Evolutionary conservation across 1,140 invertebrate genomes (phyloP), one percentile per base, ranked within the genome.

Genomic region (Apolygus lucorum): DNA sequence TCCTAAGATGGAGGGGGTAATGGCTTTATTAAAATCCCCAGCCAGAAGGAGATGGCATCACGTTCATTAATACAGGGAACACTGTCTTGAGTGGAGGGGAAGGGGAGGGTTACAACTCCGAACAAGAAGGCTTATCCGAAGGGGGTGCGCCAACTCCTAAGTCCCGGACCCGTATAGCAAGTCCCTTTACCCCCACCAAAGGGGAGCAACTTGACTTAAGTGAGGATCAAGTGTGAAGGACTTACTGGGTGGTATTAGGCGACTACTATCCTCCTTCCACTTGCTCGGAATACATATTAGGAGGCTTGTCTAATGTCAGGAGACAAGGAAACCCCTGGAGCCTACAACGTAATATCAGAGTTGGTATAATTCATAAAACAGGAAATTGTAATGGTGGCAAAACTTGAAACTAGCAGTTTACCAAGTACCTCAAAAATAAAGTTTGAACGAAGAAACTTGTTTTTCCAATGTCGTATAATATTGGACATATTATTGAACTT

Each of bases 61-160:
- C 34, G 34, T 49, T 49, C 34, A 49, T 49, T 49, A 49, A 49
- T 49, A 49, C n/a, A 17, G 34, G 17, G 34, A 8, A 8, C 8
- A 49, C 34, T 8, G 17, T 11, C 34, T 49, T 8, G 34, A 8
- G 8, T 8, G 34, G 8, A 49, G 17, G 17, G 8, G 17, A 17
- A 17, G 34, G 17, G 34, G 17, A 49, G 34, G 17, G 34, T 17
- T 8, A 17, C 34, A 49, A 49, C 34, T 49, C 34, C 8, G 34
- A 49, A 49, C 34, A 49, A 49, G 34, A 49, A 49, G 34, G 34
- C 34, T 49, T 49, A 49, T 49, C 34, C 34, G 34, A 49, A 49
- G 17, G 34, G 34, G 17, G 34, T 8, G 8, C 8, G 17, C 34
- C 34, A 49, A 49, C 34, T 49, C 8, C 34, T 49, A 49, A 49